Percentiles rank a stretch among this genome's conserved stretches.
These are phyloP conservation scores for Agrochola macilenta DNA, from an alignment of 2,888 invertebrate species.

Conservation along the genomic window DNA sequence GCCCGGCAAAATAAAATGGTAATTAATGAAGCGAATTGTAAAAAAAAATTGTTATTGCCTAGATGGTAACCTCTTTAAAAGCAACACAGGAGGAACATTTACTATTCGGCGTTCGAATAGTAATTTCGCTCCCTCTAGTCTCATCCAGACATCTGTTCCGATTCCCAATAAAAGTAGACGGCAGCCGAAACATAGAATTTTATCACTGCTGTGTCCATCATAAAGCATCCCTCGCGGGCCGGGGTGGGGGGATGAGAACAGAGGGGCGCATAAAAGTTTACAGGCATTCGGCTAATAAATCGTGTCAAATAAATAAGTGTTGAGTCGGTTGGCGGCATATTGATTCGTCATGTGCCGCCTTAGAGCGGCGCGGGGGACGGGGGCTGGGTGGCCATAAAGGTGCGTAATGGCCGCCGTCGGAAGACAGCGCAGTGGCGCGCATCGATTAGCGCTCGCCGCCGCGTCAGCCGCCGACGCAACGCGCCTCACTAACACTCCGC, in stretches of 20 bases:
- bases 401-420: conserved; percentile 94
- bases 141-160: conserved; percentile 83
- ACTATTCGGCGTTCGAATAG: conserved; percentile 59
- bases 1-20: conserved; percentile 82
- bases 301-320: conserved; percentile 91
- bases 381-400: conserved; percentile 92
- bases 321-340: conserved; percentile 91
- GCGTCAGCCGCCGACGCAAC: conserved; percentile 89
- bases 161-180: conserved; percentile 85
- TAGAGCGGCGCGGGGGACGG: conserved; percentile 82
- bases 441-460: conserved; percentile 93
- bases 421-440: conserved; percentile 93
- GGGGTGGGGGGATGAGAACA: conserved; percentile 75
- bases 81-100: conserved; percentile 65
- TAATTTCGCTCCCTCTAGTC: conserved; percentile 69
- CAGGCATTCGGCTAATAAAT: conserved; percentile 90
- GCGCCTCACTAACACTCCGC: conserved; percentile 68
- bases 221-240: conserved; percentile 82
- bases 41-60: conserved; percentile 80
- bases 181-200: conserved; percentile 86
- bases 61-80: conserved; percentile 67
- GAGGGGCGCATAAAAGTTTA: conserved; percentile 89
- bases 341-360: conserved; percentile 91
- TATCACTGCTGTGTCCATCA: conserved; percentile 87
- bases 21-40: conserved; percentile 84